A percentile compares a stretch with the other conserved stretches of the same genome.
Evolutionary conservation across 2,797 vertebrate genomes (phyloP).

Genomic region (Sebastes iracundus): DNA sequence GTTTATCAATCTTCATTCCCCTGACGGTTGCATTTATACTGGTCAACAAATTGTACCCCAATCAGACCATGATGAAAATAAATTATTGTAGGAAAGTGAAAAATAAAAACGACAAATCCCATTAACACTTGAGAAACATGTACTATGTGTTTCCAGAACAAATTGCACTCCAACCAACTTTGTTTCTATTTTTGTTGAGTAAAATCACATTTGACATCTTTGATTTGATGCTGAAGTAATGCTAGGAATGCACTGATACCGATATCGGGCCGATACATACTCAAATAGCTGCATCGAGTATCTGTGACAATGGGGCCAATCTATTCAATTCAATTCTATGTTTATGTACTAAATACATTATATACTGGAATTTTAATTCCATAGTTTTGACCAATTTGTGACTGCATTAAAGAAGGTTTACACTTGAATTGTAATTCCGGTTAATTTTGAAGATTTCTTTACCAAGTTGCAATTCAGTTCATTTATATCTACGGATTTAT

Average conservation of each 20-base stretch:
- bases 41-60: neutral
- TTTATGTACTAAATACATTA: too few species aligned
- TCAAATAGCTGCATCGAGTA: too few species aligned
- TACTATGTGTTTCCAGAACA: neutral
- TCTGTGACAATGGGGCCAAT: too few species aligned
- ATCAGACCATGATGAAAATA: neutral
- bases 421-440: too few species aligned
- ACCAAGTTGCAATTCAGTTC: too few species aligned
- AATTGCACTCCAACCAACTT: neutral
- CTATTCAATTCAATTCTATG: too few species aligned
- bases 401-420: too few species aligned
- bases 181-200: neutral
- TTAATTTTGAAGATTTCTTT: too few species aligned
- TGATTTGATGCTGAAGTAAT: neutral
- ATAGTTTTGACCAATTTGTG: too few species aligned
- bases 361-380: too few species aligned
- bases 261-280: rapidly evolving
- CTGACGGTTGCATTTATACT: neutral
- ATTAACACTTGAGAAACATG: neutral
- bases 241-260: too few species aligned
- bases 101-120: neutral
- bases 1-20: neutral
- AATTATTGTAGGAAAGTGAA: neutral
- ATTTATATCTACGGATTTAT: too few species aligned
- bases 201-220: neutral